These are phyloP conservation scores for Phyllopteryx taeniolatus DNA, from an alignment of 2,113 vertebrate species.

Conservation along the genomic window DNA sequence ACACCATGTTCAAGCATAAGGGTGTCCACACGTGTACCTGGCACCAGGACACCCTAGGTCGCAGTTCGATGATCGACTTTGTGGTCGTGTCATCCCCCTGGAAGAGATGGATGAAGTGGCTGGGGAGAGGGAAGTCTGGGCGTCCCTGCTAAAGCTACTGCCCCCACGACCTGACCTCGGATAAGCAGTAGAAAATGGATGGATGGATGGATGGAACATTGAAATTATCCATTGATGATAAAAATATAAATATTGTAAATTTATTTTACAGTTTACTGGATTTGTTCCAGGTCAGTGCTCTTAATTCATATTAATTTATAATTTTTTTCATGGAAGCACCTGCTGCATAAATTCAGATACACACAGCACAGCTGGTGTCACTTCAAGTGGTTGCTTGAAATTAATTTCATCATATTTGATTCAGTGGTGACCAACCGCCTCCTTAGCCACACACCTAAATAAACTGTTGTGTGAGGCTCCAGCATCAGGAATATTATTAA, in stretches of 20 bases:
- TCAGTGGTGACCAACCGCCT: neutral
- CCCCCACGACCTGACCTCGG: no score
- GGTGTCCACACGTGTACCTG: no score
- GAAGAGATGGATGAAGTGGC: no score
- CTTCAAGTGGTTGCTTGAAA: constrained; percentile 3
- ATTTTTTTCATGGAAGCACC: neutral
- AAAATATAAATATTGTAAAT: neutral
- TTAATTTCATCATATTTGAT: neutral
- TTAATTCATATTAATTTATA: neutral
- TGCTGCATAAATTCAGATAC: neutral
- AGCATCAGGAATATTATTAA: neutral
- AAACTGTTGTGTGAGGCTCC: neutral
- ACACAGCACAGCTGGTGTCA: neutral
- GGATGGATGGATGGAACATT: no score
- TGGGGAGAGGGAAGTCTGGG: no score
- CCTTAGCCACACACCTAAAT: constrained; percentile 7
- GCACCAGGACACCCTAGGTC: no score
- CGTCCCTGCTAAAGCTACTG: no score
- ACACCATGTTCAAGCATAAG: no score
- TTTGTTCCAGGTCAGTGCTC: neutral
- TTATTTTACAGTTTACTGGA: neutral
- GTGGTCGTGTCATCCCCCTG: no score
- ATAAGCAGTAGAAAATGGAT: no score
- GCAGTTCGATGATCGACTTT: no score
- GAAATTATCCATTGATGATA: neutral